These are phyloP conservation scores for Trachops cirrhosus DNA, from an alignment of 2,797 vertebrate species.

Conservation along the genomic window DNA sequence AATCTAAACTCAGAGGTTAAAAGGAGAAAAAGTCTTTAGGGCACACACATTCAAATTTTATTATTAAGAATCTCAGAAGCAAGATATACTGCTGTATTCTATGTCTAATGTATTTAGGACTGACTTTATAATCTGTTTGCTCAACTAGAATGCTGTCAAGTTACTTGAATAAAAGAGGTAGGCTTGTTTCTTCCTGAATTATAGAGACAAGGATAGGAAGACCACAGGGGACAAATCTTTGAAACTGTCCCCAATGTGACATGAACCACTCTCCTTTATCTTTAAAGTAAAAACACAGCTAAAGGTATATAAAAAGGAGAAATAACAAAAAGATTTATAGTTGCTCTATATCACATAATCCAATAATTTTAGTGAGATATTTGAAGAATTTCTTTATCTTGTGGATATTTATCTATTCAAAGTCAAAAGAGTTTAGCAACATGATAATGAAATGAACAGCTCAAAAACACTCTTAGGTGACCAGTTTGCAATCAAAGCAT, in stretches of 20 bases:
- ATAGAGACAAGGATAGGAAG: background rate
- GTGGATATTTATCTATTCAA: conserved; percentile 4
- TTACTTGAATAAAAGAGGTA: background rate
- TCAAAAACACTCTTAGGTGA: background rate
- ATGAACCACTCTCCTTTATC: background rate
- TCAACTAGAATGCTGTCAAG: background rate
- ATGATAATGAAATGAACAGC: background rate
- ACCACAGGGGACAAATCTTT: background rate
- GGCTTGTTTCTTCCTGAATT: conserved; percentile 31
- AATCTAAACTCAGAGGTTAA: conserved; percentile 21
- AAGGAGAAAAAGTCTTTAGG: background rate
- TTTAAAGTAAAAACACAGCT: conserved; percentile 39
- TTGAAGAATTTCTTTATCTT: background rate
- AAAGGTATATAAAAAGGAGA: background rate
- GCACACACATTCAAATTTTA: conserved; percentile 40
- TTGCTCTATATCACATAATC: background rate
- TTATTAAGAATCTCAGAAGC: conserved; percentile 36
- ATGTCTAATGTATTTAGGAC: background rate
- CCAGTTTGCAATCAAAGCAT: background rate
- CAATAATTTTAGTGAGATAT: conserved; percentile 24
- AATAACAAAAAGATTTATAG: background rate
- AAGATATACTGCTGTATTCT: background rate
- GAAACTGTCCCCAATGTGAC: background rate
- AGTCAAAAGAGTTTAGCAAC: background rate
- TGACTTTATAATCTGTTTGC: conserved; percentile 20